Evolutionary conservation across 2,888 invertebrate species (phyloP).

Genomic region (Scaptomyza caliginosa): DNA sequence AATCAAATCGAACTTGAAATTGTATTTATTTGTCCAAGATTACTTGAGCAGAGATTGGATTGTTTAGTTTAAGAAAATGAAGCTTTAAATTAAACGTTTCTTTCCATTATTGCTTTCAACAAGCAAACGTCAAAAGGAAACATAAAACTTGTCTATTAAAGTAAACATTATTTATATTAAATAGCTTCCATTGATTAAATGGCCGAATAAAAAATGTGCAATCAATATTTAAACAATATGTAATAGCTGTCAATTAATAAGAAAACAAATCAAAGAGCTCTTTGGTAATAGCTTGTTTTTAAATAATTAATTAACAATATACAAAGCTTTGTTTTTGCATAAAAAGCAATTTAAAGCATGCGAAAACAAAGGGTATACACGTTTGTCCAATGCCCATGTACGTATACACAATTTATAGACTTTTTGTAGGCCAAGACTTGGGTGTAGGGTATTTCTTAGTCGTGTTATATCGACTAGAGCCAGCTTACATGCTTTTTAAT

Average conservation of each 20-base stretch:
- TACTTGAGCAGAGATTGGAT: too few relatives aligned
- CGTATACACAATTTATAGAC: neutral
- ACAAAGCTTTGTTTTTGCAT: neutral
- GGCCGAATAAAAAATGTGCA: neutral
- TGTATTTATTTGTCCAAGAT: too few relatives aligned
- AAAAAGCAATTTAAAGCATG: slow-evolving; percentile 4
- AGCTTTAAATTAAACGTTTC: too few relatives aligned
- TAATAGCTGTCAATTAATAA: neutral
- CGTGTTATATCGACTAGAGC: neutral
- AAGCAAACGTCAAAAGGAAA: too few relatives aligned
- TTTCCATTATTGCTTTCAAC: too few relatives aligned
- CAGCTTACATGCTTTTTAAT: neutral
- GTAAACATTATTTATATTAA: neutral
- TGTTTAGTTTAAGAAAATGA: too few relatives aligned
- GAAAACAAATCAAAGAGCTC: neutral
- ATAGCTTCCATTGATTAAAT: neutral
- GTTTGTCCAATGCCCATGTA: too few relatives aligned
- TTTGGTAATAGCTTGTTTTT: neutral
- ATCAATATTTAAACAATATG: neutral
- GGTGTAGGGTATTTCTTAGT: neutral
- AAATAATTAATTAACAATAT: neutral
- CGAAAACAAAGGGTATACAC: neutral
- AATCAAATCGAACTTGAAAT: too few relatives aligned
- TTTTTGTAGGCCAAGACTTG: neutral
- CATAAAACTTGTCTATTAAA: too few relatives aligned